Conservation (phyloP, 2,888 invertebrate species). For the Metopia argyrocephala region DNA sequence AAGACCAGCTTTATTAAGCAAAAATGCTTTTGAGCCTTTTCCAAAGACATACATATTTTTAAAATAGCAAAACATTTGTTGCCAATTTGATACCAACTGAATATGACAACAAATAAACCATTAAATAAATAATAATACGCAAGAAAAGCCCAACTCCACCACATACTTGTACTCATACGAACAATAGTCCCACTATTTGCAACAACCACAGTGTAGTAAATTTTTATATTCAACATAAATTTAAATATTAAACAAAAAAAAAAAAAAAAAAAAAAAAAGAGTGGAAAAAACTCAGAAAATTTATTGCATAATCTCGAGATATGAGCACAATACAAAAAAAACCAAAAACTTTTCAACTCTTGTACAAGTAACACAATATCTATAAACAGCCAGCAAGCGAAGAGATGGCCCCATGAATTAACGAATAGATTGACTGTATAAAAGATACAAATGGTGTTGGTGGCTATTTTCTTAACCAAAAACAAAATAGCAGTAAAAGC, state of each 20-base stretch:
- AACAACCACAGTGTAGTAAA: background rate
- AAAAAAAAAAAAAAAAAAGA: background rate
- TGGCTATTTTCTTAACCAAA: conserved; percentile 34
- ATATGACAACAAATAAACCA: background rate
- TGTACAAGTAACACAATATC: conserved; percentile 45
- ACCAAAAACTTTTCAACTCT: background rate
- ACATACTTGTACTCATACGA: conserved; percentile 12
- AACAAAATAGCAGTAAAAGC: conserved; percentile 14
- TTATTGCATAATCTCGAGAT: conserved; percentile 49
- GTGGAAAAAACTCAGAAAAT: conserved; percentile 33
- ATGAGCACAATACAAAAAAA: conserved; percentile 38
- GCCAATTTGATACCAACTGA: too few species aligned
- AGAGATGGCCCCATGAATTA: background rate
- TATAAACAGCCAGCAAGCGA: conserved; percentile 26
- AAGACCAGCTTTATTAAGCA: too few species aligned
- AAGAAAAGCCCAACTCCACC: background rate
- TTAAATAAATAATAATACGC: background rate
- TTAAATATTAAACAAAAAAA: conserved; percentile 13
- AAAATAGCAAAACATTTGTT: background rate
- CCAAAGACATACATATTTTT: too few species aligned
- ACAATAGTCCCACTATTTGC: background rate
- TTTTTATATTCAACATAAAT: conserved; percentile 48
- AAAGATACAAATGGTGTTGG: conserved; percentile 20
- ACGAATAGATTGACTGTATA: background rate
- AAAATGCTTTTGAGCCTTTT: too few species aligned